Evolutionary conservation across 2,888 invertebrate species (phyloP), one percentile per base, ranked within the genome.

Genomic region (Agriotes lineatus): DNA sequence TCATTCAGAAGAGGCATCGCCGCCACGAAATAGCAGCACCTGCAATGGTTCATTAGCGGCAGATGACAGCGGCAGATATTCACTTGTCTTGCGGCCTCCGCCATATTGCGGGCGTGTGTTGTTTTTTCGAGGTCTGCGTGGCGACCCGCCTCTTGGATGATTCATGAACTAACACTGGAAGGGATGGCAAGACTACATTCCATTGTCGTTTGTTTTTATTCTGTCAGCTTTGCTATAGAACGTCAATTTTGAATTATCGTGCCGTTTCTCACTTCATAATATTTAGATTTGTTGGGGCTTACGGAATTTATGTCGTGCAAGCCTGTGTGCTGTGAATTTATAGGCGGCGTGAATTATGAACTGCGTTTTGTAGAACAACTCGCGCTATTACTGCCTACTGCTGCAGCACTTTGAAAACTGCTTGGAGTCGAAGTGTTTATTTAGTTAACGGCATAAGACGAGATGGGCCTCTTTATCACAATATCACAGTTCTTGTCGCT

Each of bases 31-130:
- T n/a, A n/a, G n/a, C n/a, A 37, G 33, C 76, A 78, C 76, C 77
- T 75, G 77, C n/a, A 75, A 72, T 72, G 77, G 70, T 72, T 76
- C 75, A 77, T 78, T 77, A 75, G 75, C 70, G 67, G 72, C 74
- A 72, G 76, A 75, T 75, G 74, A 75, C 74, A 74, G 71, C 73
- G 20, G n/a, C 12, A 35, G 9, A 25, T 39, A 58, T 5, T 18
- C 42, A 42, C 42, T 65, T 48, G 35, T 35, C 30, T 48, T 50
- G 19, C 25, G 37, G 25, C 45, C 45, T 71, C 78, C 81, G 81
- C 82, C 82, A 81, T 81, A 73, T 75, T 81, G 81, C 82, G 77
- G 81, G 82, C 81, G 81, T 82, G 79, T 76, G 79, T 80, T 80
- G 79, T 81, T 78, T 77, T 79, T 78, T 79, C 75, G 75, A 70